Evolutionary conservation across 2,797 vertebrate species (phyloP), one percentile per base, ranked within the genome.

Genomic region (Telmatherina bonti): DNA sequence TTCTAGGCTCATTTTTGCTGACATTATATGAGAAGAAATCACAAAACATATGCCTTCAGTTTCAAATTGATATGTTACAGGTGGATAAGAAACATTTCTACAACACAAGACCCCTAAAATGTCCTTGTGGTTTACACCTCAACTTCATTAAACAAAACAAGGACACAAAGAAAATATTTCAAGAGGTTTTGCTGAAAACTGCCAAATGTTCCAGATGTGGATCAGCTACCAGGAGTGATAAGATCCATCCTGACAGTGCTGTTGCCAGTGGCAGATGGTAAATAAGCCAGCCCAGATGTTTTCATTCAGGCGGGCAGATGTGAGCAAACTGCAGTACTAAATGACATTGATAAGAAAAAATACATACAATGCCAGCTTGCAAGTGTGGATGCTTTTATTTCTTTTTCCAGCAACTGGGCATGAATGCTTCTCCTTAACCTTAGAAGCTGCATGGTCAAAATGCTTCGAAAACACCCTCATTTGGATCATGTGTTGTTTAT

Each of bases 61-160:
- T 51, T 51, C n/a, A 11, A 24, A 51, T 13, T 51, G 11, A 51
- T 51, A 51, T 8, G 24, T 26, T 12, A 13, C 49, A 51, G 49
- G n/a, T 51, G 22, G 10, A 11, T 13, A 38, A 13, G 12, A 13
- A 9, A 22, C n/a, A 24, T 16, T 45, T 45, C 1, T 24, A 22
- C 22, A 12, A 45, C 6, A 45, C 16, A 7, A 45, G n/a, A 22
- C 47, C 49, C 49, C 49, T 26, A 24, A 13, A 3, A 12, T 26
- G 49, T 24, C 24, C 12, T 51, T 11, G 24, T 26, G 24, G 24
- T 51, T 51, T 51, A 26, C 53, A 54, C 5, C 0, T 27, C 53
- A 30, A 29, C 31, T 15, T 53, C 16, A 18, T n/a, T 49, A 62
- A 67, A 74, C 47, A 72, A 67, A 59, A 74, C 38, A 72, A 67